A percentile compares a stretch with the other conserved stretches of the same genome.
Conservation (phyloP, 2,797 vertebrate species). For the Enteromius mattozi region DNA sequence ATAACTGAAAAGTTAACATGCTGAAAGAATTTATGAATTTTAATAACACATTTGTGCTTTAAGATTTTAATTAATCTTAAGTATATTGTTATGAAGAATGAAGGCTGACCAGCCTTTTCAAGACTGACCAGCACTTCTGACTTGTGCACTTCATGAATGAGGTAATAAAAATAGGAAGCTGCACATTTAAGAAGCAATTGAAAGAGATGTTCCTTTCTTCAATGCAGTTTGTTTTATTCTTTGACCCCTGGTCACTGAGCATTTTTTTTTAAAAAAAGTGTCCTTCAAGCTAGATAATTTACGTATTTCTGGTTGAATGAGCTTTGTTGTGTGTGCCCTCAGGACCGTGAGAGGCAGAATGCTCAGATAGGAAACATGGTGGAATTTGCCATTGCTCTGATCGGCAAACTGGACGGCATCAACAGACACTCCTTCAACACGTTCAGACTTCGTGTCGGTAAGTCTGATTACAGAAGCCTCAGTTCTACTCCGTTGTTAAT, state of each 20-base stretch:
- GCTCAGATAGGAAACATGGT: constrained; percentile 96
- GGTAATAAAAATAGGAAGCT: background rate
- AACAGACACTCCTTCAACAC: constrained; percentile 98
- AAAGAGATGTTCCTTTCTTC: background rate
- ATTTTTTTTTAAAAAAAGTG: background rate
- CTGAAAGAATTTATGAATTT: background rate
- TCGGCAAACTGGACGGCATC: constrained; percentile 96
- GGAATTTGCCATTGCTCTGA: constrained; percentile 93
- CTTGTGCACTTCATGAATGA: background rate
- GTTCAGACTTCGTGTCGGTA: constrained; percentile 94
- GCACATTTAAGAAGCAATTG: background rate
- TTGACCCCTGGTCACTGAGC: background rate
- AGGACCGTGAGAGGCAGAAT: constrained; percentile 90
- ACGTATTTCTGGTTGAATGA: background rate
- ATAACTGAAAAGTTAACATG: background rate
- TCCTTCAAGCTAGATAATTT: background rate
- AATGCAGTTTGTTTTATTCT: background rate
- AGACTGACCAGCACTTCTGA: background rate
- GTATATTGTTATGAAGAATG: background rate
- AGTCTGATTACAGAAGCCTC: constrained; percentile 66
- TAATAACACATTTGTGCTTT: background rate
- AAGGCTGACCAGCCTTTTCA: background rate
- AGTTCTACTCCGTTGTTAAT: background rate
- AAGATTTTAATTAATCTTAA: constrained; percentile 2
- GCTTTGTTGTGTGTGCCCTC: constrained; percentile 39